A percentile compares a stretch with the other conserved stretches of the same genome.
Conservation (phyloP, 2,797 vertebrate genomes). For the Halcyon chelicuti region DNA sequence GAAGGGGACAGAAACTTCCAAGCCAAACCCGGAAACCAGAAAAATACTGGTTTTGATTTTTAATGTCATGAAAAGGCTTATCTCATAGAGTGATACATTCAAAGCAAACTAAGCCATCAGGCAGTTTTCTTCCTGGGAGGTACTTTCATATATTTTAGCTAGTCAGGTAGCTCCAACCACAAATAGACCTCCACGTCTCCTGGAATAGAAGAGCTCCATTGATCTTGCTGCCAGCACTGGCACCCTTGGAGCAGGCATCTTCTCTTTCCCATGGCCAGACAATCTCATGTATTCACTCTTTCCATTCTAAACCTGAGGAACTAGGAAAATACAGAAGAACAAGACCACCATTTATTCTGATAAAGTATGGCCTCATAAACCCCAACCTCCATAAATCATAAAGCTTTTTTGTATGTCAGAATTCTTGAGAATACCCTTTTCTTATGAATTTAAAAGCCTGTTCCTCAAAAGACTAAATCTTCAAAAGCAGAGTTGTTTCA, state of each 20-base stretch:
- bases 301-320: constrained; percentile 68
- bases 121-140: constrained; percentile 11
- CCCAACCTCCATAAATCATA: constrained; percentile 3
- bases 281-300: constrained; percentile 61
- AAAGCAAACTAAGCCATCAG: constrained; percentile 14
- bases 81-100: neutral
- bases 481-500: neutral
- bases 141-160: constrained; percentile 42
- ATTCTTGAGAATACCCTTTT: neutral
- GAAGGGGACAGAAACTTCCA: constrained; percentile 13
- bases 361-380: constrained; percentile 46
- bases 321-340: constrained; percentile 69
- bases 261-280: constrained; percentile 58
- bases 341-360: constrained; percentile 67
- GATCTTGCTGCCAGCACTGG: constrained; percentile 68
- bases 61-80: neutral
- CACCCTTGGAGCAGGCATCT: constrained; percentile 52
- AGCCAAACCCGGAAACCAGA: neutral
- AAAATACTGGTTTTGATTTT: neutral
- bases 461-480: neutral
- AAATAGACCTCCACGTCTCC: constrained; percentile 52
- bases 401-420: neutral
- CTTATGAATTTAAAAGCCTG: neutral
- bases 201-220: constrained; percentile 68
- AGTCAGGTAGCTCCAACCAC: constrained; percentile 54